Conservation (phyloP, 2,888 invertebrate genomes). For the Xestobium rufovillosum region DNA sequence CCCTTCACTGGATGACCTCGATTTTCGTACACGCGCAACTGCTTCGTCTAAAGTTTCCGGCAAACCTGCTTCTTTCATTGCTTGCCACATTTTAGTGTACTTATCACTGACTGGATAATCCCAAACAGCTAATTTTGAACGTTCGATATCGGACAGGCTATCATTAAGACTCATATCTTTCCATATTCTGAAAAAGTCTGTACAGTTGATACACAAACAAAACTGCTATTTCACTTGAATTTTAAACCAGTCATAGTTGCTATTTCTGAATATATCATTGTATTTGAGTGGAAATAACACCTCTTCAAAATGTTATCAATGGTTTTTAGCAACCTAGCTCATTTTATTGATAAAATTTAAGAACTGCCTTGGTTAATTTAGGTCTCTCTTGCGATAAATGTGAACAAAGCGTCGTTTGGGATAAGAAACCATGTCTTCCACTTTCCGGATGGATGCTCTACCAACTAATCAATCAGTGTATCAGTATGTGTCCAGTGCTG, state of each 20-base stretch:
- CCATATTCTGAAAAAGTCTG: slow-evolving; percentile 69
- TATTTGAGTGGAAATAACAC: neutral
- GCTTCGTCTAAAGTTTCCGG: slow-evolving; percentile 77
- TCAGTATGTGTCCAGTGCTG: too few species aligned
- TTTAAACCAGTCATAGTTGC: slow-evolving; percentile 1
- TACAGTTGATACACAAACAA: neutral
- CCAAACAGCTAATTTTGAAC: slow-evolving; percentile 95
- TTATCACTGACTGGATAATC: slow-evolving; percentile 98
- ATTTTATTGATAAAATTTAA: too few species aligned
- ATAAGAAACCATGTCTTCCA: too few species aligned
- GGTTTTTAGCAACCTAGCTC: too few species aligned
- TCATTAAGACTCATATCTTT: slow-evolving; percentile 96
- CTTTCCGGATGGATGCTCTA: too few species aligned
- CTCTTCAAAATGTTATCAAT: too few species aligned
- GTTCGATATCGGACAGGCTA: slow-evolving; percentile 78
- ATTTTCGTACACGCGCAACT: slow-evolving; percentile 60
- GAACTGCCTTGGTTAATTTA: too few species aligned
- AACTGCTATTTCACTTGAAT: slow-evolving; percentile 2
- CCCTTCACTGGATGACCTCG: slow-evolving; percentile 66
- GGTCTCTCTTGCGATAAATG: too few species aligned
- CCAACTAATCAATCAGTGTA: too few species aligned
- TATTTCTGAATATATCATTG: too few species aligned
- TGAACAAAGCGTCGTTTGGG: too few species aligned
- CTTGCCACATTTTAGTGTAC: slow-evolving; percentile 98
- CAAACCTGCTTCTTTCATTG: slow-evolving; percentile 77